Base-by-base conservation (phyloP, 2,888 invertebrate species). In the Dolomedes plantarius region DNA sequence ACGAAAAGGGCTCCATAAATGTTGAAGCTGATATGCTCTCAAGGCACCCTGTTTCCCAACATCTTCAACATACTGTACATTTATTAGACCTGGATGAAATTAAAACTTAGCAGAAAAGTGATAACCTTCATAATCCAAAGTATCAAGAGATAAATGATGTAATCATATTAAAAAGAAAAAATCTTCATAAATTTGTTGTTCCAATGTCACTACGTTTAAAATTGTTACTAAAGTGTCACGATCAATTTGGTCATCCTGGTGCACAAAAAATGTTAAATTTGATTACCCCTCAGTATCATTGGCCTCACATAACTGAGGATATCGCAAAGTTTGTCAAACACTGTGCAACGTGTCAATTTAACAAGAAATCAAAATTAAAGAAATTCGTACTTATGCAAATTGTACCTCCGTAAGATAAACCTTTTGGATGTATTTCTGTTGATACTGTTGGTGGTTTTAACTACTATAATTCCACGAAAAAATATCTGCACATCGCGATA, bases 341-440 rank as follows among this genome's bases (percentile, higher is more conserved):
- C 28, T 64, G 64, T 11, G 9, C 64, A 1, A 64, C 28, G 7
- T 64, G 64, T 11, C 64, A 64, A 64, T 11, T 64, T 1, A 27
- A 28, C 28, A 64, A 64, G 28, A 64, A 64, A 64, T 64, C 6
- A 64, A 64, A 64, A 27, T 64, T 28, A 11, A 64, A 64, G 64
- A 27, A 7, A 13, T 28, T 28, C 28, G 29, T 29, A 27, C 28
- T 27, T 28, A 64, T 64, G 29, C 28, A 28, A 19, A 3, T 27
- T 23, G 27, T 64, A 1, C 27, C 64, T 1, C 28, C 29, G 5
- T n/a, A 28, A 1, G 27, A 64, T 28, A 64, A 64, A 9, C 64
- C 27, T 0, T 64, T 64, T 28, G 64, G 64, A 28, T 28, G 5
- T 28, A 28, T 64, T 28, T 64, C 64, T 28, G 9, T 64, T 64